Evolutionary conservation across 1,140 invertebrate genomes (phyloP).

Genomic region (Aporrectodea caliginosa): DNA sequence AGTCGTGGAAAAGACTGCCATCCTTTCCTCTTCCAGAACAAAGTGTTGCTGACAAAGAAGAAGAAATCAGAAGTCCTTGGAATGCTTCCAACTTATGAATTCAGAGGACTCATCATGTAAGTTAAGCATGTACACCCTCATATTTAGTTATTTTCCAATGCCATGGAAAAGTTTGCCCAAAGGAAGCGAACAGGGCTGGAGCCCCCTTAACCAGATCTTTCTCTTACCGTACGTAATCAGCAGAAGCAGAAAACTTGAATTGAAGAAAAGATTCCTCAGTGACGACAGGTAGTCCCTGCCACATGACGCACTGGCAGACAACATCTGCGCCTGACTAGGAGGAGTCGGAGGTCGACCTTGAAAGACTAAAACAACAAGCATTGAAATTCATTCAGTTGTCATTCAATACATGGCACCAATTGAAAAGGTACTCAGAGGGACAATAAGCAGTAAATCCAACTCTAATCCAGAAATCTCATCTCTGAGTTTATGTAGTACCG

Average conservation of each 20-base stretch:
- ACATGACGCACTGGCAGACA: not conserved
- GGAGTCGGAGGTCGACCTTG: not conserved
- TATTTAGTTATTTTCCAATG: no score
- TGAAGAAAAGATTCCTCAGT: not conserved
- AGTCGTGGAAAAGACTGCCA: no score
- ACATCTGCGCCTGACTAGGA: not conserved
- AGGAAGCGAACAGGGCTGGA: no score
- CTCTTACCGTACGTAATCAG: not conserved
- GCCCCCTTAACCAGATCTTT: no score
- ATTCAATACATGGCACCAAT: not conserved
- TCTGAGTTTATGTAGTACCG: no score
- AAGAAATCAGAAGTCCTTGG: no score
- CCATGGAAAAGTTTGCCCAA: no score
- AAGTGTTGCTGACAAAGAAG: no score
- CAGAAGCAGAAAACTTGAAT: not conserved
- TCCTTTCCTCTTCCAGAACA: no score
- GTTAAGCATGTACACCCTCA: no score
- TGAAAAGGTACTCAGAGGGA: constrained; percentile 67
- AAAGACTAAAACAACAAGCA: not conserved
- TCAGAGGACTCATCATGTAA: no score
- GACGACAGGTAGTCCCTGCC: not conserved
- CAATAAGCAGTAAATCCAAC: constrained; percentile 59
- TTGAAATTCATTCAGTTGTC: not conserved
- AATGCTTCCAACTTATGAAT: no score
- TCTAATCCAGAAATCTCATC: not conserved